Conservation (phyloP, 2,797 vertebrate species). For the Hippocampus kuda region DNA sequence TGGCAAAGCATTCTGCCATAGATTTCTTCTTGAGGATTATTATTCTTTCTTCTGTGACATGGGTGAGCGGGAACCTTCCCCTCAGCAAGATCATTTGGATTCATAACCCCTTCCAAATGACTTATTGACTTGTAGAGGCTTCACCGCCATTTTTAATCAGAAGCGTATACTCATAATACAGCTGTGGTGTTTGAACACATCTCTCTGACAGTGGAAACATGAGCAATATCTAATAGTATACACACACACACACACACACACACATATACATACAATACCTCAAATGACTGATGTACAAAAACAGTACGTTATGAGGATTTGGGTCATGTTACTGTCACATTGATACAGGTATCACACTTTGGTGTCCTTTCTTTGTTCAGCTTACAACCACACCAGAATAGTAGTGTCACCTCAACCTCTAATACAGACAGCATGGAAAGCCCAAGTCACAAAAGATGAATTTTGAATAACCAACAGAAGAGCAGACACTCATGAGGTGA, state of each 20-base stretch:
- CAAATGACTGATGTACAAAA: too few relatives aligned
- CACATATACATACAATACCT: too few relatives aligned
- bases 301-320: slow-evolving; percentile 22
- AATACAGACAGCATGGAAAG: slow-evolving; percentile 26
- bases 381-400: slow-evolving; percentile 38
- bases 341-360: slow-evolving; percentile 31
- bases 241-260: too few relatives aligned
- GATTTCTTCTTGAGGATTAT: slow-evolving; percentile 63
- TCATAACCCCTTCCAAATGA: slow-evolving; percentile 64
- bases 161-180: slow-evolving; percentile 33
- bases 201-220: background rate
- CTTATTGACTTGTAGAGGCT: slow-evolving; percentile 61
- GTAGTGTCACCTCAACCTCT: slow-evolving; percentile 62
- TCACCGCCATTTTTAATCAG: slow-evolving; percentile 42
- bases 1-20: slow-evolving; percentile 38
- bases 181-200: background rate
- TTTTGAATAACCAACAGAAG: slow-evolving; percentile 28
- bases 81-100: slow-evolving; percentile 66
- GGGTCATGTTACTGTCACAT: slow-evolving; percentile 39
- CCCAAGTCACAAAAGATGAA: slow-evolving; percentile 71
- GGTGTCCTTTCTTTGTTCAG: slow-evolving; percentile 33
- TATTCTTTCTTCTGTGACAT: slow-evolving; percentile 41
- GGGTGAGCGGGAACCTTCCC: slow-evolving; percentile 53
- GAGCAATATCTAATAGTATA: background rate
- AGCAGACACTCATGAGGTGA: background rate